These are phyloP conservation scores for Alauda arvensis DNA, from an alignment of 2,797 vertebrate species.

Conservation along the genomic window DNA sequence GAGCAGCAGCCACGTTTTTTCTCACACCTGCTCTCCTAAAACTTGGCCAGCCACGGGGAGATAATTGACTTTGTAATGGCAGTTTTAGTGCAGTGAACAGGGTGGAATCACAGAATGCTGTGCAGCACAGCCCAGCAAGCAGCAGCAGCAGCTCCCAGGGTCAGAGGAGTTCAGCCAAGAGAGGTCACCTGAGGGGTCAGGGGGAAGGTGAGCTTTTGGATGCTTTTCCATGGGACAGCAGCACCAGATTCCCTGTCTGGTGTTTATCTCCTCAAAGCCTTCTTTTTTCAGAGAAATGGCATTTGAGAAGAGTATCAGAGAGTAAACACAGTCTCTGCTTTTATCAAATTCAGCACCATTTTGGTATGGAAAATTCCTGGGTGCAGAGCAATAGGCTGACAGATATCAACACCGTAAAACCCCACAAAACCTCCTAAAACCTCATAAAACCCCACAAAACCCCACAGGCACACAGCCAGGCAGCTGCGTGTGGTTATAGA, in stretches of 20 bases:
- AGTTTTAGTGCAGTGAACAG: background rate
- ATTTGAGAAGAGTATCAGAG: background rate
- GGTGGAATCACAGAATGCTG: background rate
- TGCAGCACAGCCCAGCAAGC: background rate
- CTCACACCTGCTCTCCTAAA: background rate
- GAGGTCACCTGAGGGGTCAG: background rate
- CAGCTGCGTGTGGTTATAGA: background rate
- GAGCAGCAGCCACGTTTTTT: background rate
- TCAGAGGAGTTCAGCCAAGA: background rate
- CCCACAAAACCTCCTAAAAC: background rate
- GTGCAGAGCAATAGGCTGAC: background rate
- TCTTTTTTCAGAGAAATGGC: background rate
- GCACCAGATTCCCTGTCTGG: background rate
- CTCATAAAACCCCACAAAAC: background rate
- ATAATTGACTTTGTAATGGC: background rate
- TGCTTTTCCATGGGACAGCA: background rate
- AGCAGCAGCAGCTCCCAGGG: background rate
- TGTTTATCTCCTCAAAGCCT: background rate
- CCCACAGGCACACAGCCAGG: background rate
- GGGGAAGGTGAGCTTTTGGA: fast-evolving
- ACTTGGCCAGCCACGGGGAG: background rate
- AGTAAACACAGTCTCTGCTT: background rate
- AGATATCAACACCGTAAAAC: background rate
- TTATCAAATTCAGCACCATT: background rate
- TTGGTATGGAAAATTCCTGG: background rate